phyloP scores from a whole-genome alignment of 1,140 invertebrate genomes.

The Linepithema humile region DNA sequence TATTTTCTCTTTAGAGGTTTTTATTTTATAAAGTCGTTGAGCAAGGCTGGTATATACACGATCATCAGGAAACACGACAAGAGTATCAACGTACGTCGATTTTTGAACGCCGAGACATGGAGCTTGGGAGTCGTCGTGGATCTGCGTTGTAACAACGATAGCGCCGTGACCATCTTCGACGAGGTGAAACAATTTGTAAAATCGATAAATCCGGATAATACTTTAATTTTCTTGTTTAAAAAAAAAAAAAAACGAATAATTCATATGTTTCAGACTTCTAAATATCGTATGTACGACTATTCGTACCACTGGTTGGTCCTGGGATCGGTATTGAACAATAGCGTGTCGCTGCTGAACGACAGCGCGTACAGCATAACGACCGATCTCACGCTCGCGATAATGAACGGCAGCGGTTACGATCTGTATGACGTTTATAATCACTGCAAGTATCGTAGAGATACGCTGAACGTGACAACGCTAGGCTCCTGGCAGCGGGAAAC shows the following conservation, averaged over 20 bases:
- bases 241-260: background rate
- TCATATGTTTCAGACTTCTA: conserved; percentile 59
- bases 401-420: conserved; percentile 41
- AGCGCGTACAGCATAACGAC: conserved; percentile 70
- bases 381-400: conserved; percentile 68
- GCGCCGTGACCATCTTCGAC: conserved; percentile 59
- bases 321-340: conserved; percentile 62
- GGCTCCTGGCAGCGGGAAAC: conserved; percentile 63
- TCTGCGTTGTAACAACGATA: conserved; percentile 63
- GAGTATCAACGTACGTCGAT: conserved; percentile 57
- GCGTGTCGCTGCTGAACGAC: conserved; percentile 65
- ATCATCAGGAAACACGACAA: conserved; percentile 49
- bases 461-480: conserved; percentile 69
- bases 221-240: background rate
- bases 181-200: conserved; percentile 57
- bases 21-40: conserved; percentile 66
- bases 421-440: conserved; percentile 76
- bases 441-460: conserved; percentile 72
- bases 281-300: conserved; percentile 68
- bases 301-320: conserved; percentile 74
- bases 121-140: conserved; percentile 69
- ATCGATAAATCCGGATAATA: background rate
- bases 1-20: conserved; percentile 60
- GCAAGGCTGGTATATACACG: conserved; percentile 64
- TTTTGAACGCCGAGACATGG: conserved; percentile 60